Conservation (phyloP, 1,140 invertebrate genomes). For the Paracyclopina nana region DNA sequence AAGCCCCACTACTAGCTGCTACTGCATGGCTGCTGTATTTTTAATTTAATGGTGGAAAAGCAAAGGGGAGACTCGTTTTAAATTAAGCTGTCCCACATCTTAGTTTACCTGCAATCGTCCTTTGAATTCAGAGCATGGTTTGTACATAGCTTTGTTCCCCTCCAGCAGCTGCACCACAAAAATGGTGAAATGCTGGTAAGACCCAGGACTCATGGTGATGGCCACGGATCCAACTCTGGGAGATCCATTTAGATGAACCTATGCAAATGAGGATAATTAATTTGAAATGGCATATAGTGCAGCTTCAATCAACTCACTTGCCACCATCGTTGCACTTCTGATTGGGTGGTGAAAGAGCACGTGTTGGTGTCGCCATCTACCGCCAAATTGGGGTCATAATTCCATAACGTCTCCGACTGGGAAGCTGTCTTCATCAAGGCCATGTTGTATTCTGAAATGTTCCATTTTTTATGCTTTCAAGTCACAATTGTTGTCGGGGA, state of each 20-base stretch:
- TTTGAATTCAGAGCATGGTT: slow-evolving; percentile 21
- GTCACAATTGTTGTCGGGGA: too few species aligned
- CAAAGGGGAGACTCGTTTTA: too few species aligned
- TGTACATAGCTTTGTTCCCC: slow-evolving; percentile 23
- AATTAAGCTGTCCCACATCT: too few species aligned
- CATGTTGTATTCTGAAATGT: slow-evolving; percentile 19
- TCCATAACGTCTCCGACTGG: slow-evolving; percentile 23
- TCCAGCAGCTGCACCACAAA: slow-evolving; percentile 22
- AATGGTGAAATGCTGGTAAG: slow-evolving; percentile 23
- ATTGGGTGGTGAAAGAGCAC: slow-evolving; percentile 24
- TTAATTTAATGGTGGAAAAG: too few species aligned
- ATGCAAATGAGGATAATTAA: not conserved
- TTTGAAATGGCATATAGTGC: not conserved
- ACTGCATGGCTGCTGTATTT: too few species aligned
- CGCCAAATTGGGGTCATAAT: slow-evolving; percentile 24
- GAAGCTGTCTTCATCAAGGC: slow-evolving; percentile 20
- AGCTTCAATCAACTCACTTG: slow-evolving; percentile 22
- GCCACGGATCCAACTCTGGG: slow-evolving; percentile 12
- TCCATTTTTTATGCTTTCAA: too few species aligned
- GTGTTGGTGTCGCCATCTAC: slow-evolving; percentile 24
- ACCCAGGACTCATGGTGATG: slow-evolving; percentile 17
- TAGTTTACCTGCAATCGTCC: slow-evolving; percentile 6
- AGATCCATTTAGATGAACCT: slow-evolving; percentile 8
- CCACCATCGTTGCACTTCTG: slow-evolving; percentile 25
- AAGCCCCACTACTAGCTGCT: too few species aligned